phyloP scores from a whole-genome alignment of 2,888 invertebrate genomes.

The Tupiocoris notatus region DNA sequence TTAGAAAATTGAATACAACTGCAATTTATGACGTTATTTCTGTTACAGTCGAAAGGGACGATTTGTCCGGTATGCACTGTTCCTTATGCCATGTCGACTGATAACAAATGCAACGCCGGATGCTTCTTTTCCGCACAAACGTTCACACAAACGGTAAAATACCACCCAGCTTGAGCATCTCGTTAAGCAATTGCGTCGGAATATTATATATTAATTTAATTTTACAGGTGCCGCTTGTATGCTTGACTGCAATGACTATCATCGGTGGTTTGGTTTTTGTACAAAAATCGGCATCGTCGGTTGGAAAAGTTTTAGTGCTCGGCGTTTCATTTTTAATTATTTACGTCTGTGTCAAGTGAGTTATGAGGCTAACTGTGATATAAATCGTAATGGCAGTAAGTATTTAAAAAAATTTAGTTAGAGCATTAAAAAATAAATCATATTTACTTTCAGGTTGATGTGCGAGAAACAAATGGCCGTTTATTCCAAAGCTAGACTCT shows the following conservation, averaged over 20 bases:
- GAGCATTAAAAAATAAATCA: too few species aligned
- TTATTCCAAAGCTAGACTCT: constrained; percentile 88
- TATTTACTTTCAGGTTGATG: constrained; percentile 66
- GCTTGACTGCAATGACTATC: constrained; percentile 18
- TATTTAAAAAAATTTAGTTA: too few species aligned
- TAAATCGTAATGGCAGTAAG: too few species aligned
- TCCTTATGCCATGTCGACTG: constrained; percentile 20
- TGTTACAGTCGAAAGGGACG: constrained; percentile 21
- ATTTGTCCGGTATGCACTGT: constrained; percentile 30
- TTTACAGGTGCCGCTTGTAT: constrained; percentile 22
- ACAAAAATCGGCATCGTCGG: constrained; percentile 71
- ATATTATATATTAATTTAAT: background rate
- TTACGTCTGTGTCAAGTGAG: constrained; percentile 79
- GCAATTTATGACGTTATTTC: too few species aligned
- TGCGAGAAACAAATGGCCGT: constrained; percentile 84
- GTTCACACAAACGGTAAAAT: constrained; percentile 24
- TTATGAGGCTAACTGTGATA: background rate
- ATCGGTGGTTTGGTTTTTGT: constrained; percentile 36
- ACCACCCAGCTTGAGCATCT: background rate
- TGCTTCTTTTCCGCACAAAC: constrained; percentile 16
- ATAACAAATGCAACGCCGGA: constrained; percentile 23
- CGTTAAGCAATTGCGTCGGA: too few species aligned
- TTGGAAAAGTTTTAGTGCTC: constrained; percentile 75
- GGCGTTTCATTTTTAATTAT: constrained; percentile 78
- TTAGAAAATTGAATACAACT: too few species aligned